Evolutionary conservation across 2,797 vertebrate species (phyloP), one percentile per base, ranked within the genome.

Genomic region (Saxicola maurus): DNA sequence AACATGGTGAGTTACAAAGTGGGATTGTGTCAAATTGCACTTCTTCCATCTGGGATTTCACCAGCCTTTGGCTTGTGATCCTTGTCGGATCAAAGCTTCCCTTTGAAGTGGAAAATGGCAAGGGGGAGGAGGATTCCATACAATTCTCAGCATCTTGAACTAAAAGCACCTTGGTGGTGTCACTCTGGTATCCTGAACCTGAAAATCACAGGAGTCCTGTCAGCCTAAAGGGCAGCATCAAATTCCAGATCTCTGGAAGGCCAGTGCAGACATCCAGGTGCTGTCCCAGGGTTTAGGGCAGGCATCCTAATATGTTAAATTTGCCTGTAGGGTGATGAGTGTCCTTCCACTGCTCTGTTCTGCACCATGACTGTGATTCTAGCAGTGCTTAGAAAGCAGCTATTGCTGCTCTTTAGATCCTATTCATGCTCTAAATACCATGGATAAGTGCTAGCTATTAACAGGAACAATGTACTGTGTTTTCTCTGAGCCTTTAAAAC

Each of bases 11-110:
- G 48, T 56, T 93, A 57, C 7, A 3, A 81, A 93, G 56, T 3
- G 3, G 20, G 42, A 49, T 53, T 78, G 27, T 56, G 30, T 55
- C 40, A 71, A 86, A 91, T 81, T 89, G 40, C 0, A 0, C 49
- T 57, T 48, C 60, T 73, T 93, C 77, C 77, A 86, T 91, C 52
- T 94, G 87, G 66, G 82, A 56, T 84, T 79, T 82, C 51, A 74
- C 14, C 42, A 90, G 49, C 35, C 18, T 81, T 86, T 75, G 77
- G 20, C 31, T 48, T 73, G 16, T 73, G 59, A 62, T 86, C 24
- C 17, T 75, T 57, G 15, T 24, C 46, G 71, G 56, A 73, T 33
- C 51, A 69, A 66, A 86, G 25, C 43, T 78, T 83, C 45, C 33
- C 37, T 87, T 48, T 46, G 30, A 69, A 86, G 21, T 11, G 24